Conservation (phyloP, 2,113 vertebrate genomes). For the Salminus brasiliensis region DNA sequence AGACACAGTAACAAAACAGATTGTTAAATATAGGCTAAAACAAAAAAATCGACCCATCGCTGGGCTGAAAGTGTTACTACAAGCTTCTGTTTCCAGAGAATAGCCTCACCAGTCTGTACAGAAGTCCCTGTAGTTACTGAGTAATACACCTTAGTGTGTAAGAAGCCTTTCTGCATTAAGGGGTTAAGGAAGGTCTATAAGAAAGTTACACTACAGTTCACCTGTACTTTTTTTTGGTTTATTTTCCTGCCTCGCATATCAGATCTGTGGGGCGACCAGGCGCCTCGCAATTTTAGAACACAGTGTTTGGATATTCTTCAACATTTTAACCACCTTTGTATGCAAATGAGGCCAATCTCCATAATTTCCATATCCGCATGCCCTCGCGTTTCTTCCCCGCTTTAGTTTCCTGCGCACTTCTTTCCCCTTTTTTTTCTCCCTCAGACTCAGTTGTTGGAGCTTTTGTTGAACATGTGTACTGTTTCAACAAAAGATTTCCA, state of each 20-base stretch:
- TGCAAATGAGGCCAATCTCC: slow-evolving; percentile 35
- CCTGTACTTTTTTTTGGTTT: background rate
- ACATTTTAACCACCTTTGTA: slow-evolving; percentile 31
- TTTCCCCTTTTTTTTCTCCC: background rate
- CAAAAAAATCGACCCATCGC: no score
- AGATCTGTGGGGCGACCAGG: background rate
- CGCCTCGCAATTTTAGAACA: background rate
- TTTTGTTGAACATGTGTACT: background rate
- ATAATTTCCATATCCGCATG: slow-evolving; percentile 26
- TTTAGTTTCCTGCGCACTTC: background rate
- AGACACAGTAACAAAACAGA: no score
- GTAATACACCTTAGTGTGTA: no score
- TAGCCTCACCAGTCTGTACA: no score
- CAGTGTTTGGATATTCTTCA: background rate
- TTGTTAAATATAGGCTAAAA: no score
- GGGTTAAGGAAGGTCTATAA: no score
- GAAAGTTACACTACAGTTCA: background rate
- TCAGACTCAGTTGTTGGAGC: background rate
- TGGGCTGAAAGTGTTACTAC: no score
- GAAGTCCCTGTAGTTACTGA: no score
- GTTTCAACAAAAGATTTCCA: slow-evolving; percentile 8
- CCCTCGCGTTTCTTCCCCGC: background rate
- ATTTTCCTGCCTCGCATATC: background rate
- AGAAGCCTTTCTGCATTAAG: no score
- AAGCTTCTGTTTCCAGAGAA: no score